A percentile compares a stretch with the other conserved stretches of the same genome.
phyloP scores from a whole-genome alignment of 2,113 vertebrate genomes.

The Damaliscus lunatus region DNA sequence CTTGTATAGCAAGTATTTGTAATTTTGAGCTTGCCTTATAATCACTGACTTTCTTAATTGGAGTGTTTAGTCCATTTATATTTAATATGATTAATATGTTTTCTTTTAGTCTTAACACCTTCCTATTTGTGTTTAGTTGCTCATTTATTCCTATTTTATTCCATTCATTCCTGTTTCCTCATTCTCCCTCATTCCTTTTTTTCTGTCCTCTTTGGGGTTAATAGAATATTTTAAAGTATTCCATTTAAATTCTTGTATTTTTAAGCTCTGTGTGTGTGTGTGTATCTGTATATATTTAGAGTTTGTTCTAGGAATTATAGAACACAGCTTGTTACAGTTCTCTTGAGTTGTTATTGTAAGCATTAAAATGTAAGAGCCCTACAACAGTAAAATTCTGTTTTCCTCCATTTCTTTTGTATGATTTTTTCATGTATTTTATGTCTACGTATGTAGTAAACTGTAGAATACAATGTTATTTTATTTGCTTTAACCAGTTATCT shows the following conservation, averaged over 20 bases:
- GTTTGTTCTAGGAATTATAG: background rate
- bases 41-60: background rate
- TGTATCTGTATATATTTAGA: background rate
- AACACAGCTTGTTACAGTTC: background rate
- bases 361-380: background rate
- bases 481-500: background rate
- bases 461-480: background rate
- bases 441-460: background rate
- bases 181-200: background rate
- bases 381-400: background rate
- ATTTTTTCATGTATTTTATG: background rate
- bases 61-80: background rate
- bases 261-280: background rate
- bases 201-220: background rate
- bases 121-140: background rate
- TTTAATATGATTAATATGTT: background rate
- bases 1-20: background rate
- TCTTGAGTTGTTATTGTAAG: background rate
- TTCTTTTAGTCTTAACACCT: background rate
- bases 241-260: background rate
- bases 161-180: background rate
- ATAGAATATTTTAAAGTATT: background rate
- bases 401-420: background rate
- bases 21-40: conserved; percentile 3
- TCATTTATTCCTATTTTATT: background rate